Evolutionary conservation across 2,797 vertebrate species (phyloP), one percentile per base, ranked within the genome.

Genomic region (Manis javanica): DNA sequence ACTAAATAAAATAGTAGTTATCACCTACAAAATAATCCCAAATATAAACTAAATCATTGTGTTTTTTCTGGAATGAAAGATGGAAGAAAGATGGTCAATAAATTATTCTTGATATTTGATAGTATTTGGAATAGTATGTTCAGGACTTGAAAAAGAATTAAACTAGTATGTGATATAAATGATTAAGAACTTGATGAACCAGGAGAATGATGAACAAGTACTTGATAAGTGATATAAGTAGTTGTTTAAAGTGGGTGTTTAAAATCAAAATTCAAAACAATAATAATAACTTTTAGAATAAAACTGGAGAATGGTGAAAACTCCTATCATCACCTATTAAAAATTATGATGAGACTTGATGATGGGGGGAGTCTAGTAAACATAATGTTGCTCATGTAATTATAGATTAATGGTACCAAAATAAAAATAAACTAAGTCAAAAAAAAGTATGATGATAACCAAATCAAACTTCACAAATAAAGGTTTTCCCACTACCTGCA

Each of bases 221-320:
- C 23, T 39, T 78, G 26, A 46, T 77, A 84, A 78, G 9, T 66
- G 37, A 39, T 39, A 39, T 39, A 39, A 39, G 3, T 39, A 39
- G 2, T 39, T 39, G 37, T 39, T 39, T 39, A 39, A 84, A 78
- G 9, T 66, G 19, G 1, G 8, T 82, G 8, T 69, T 95, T 72
- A 87, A 91, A 92, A 96, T 85, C 23, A 95, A 96, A 77, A 83
- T 46, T 23, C 81, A 94, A 87, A 90, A 91, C 86, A 46, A 46
- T 46, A 46, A 46, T 46, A 46, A 46, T 0, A 1, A 18, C 19
- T 37, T 59, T 34, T 3, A 85, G 39, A 90, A 81, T 75, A 81
- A 92, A 95, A 77, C 13, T 34, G 31, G 16, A 8, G 10, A 74
- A 78, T 69, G 14, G 1, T 49, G 24, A 79, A 94, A 66, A 34